A percentile compares a stretch with the other conserved stretches of the same genome.
Evolutionary conservation across 1,140 invertebrate species (phyloP).

Genomic region (Wiebesia pumilae): DNA sequence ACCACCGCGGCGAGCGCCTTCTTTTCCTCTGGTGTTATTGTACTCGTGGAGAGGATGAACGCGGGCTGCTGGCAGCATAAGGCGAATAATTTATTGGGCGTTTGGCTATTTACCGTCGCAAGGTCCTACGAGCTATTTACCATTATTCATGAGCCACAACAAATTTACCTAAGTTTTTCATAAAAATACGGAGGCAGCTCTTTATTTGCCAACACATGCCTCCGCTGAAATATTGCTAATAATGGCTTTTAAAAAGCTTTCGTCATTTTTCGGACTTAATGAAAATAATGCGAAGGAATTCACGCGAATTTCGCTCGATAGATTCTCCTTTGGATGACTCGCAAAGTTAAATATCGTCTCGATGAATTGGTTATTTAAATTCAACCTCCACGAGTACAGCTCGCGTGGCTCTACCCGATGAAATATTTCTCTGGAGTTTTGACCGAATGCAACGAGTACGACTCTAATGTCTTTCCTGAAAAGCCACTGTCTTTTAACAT

Average conservation of each 20-base stretch:
- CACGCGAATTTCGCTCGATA: neutral
- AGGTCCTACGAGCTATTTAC: constrained; percentile 23
- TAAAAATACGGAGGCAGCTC: neutral
- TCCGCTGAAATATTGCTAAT: neutral
- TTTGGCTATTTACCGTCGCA: constrained; percentile 32
- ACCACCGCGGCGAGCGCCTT: constrained; percentile 8
- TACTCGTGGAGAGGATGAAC: neutral
- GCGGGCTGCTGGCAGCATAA: neutral
- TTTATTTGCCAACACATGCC: neutral
- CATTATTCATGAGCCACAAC: constrained; percentile 36
- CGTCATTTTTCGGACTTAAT: neutral
- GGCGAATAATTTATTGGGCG: constrained; percentile 47
- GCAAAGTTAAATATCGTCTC: neutral
- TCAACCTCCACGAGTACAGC: neutral
- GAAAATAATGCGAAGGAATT: neutral
- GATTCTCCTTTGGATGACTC: neutral
- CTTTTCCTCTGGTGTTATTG: neutral
- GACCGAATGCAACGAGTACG: neutral
- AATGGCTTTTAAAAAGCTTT: constrained; percentile 14
- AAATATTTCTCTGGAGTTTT: neutral
- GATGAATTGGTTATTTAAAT: constrained; percentile 1
- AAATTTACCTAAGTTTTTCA: neutral
- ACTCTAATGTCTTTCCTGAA: neutral
- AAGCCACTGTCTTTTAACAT: neutral
- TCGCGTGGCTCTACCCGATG: neutral